Evolutionary conservation across 1,140 invertebrate species (phyloP).

Genomic region (Drosophila bocki): DNA sequence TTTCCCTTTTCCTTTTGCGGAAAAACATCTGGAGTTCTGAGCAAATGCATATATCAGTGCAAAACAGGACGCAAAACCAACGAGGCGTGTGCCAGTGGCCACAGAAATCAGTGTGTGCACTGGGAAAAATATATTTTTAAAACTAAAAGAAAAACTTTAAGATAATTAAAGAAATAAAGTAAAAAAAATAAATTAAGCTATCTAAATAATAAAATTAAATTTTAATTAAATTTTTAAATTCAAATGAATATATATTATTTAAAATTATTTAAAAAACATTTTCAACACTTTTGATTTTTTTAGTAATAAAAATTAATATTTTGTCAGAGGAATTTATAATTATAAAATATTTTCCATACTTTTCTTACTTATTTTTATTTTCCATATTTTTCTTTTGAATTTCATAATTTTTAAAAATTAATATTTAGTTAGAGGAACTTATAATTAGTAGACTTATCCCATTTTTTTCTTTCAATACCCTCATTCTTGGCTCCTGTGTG

Average conservation of each 20-base stretch:
- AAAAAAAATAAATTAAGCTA: neutral
- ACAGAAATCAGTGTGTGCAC: neutral
- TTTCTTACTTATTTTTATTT: too few species aligned
- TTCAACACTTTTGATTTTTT: neutral
- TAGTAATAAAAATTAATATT: neutral
- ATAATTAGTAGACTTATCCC: too few species aligned
- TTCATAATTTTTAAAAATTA: neutral
- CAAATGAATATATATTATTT: neutral
- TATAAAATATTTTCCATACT: too few species aligned
- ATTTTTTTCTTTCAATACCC: neutral
- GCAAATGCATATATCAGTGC: slow-evolving; percentile 64
- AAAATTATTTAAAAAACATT: neutral
- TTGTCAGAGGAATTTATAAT: neutral
- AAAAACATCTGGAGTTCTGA: slow-evolving; percentile 31
- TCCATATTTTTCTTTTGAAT: too few species aligned
- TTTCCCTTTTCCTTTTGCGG: slow-evolving; percentile 10
- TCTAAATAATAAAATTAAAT: neutral
- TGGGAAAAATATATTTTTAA: neutral
- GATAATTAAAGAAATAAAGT: neutral
- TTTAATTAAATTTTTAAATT: neutral
- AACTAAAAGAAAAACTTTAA: neutral
- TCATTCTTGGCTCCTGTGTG: slow-evolving; percentile 1
- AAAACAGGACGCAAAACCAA: slow-evolving; percentile 44
- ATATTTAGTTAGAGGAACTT: neutral
- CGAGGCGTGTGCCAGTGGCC: slow-evolving; percentile 17